A percentile compares a stretch with the other conserved stretches of the same genome.
Conservation (phyloP, 2,113 vertebrate genomes). For the Scortum barcoo region DNA sequence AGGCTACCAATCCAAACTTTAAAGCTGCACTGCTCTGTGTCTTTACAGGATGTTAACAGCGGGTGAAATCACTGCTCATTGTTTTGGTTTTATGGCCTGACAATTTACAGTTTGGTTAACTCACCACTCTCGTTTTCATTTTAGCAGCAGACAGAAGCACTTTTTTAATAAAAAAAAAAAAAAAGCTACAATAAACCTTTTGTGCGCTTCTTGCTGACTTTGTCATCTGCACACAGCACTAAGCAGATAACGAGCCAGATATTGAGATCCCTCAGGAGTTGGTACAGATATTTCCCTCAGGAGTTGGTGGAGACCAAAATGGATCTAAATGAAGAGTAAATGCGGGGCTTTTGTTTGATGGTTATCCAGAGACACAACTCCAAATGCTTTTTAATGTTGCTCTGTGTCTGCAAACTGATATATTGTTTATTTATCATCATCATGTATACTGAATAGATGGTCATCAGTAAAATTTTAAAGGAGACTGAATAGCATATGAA, state of each 20-base stretch:
- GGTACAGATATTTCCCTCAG: no score
- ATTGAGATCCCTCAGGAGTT: no score
- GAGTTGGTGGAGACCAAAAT: no score
- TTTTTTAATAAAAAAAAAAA: background rate
- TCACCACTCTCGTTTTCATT: no score
- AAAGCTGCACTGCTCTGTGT: background rate
- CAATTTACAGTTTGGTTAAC: background rate
- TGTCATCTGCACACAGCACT: no score
- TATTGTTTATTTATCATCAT: no score
- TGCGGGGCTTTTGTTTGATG: no score
- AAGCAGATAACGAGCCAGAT: no score
- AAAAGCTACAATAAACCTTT: background rate
- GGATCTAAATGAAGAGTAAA: no score
- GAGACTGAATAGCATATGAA: background rate
- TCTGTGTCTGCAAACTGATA: no score
- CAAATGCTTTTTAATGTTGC: background rate
- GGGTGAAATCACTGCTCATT: background rate
- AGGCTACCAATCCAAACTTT: background rate
- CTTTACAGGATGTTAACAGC: background rate
- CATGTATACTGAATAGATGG: no score
- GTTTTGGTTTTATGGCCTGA: background rate
- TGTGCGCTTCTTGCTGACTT: background rate
- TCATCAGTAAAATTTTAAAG: background rate
- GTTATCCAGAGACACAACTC: background rate
- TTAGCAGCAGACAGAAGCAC: background rate